These are phyloP conservation scores for Echeneis naucrates DNA, from an alignment of 2,797 vertebrate genomes.

Conservation along the genomic window DNA sequence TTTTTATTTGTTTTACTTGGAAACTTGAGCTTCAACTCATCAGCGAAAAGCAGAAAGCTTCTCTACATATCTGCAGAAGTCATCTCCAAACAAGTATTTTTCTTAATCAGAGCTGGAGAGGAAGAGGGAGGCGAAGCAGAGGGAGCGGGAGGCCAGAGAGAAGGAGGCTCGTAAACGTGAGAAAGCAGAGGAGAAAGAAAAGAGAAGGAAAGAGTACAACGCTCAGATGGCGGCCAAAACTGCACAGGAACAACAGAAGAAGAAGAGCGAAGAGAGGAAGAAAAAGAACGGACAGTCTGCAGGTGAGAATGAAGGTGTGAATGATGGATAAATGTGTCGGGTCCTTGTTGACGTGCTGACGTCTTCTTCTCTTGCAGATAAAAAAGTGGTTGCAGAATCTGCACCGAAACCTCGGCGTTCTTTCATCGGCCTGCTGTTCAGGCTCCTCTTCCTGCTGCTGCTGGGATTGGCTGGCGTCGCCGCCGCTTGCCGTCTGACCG, in stretches of 20 bases:
- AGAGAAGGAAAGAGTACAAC: conserved; percentile 92
- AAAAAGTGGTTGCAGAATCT: conserved; percentile 72
- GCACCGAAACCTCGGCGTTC: conserved; percentile 79
- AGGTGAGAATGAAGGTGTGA: conserved; percentile 57
- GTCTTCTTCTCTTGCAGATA: conserved; percentile 55
- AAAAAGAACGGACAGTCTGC: conserved; percentile 84
- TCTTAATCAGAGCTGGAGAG: conserved; percentile 90
- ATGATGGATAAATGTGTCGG: background rate
- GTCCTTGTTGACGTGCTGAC: background rate
- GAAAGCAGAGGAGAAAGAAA: conserved; percentile 97
- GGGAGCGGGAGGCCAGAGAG: conserved; percentile 91
- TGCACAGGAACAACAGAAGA: conserved; percentile 86
- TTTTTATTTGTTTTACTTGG: background rate
- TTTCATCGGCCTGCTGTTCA: conserved; percentile 83
- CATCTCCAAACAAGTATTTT: no score
- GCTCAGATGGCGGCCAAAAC: conserved; percentile 87
- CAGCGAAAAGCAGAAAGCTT: no score
- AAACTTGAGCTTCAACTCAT: no score
- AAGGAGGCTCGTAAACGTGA: conserved; percentile 91
- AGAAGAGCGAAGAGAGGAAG: conserved; percentile 89
- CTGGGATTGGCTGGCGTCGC: conserved; percentile 79
- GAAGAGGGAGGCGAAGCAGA: conserved; percentile 92
- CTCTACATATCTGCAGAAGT: no score
- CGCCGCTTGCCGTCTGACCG: conserved; percentile 86
- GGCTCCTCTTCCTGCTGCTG: conserved; percentile 86